A percentile compares a stretch with the other conserved stretches of the same genome.
Conservation (phyloP, 2,797 vertebrate genomes). For the Alcedo atthis region DNA sequence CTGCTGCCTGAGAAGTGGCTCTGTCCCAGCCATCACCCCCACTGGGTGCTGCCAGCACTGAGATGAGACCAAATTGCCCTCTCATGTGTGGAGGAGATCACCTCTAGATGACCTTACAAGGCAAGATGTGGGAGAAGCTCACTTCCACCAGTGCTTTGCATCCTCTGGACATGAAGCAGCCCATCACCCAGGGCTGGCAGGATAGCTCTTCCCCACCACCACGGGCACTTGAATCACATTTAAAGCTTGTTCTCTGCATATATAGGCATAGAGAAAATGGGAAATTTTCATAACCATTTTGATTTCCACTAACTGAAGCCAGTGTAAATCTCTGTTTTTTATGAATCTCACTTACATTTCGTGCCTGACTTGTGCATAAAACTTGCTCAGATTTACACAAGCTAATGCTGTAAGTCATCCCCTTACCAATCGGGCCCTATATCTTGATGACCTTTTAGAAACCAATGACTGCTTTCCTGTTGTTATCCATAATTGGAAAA, state of each 20-base stretch:
- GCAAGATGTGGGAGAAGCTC: background rate
- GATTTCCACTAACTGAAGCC: slow-evolving; percentile 45
- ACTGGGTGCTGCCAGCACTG: background rate
- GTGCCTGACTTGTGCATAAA: slow-evolving; percentile 74
- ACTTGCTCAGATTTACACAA: slow-evolving; percentile 76
- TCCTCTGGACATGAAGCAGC: background rate
- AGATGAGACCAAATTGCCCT: background rate
- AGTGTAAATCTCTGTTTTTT: slow-evolving; percentile 68
- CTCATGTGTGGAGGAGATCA: background rate
- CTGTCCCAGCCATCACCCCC: background rate
- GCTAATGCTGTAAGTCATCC: slow-evolving; percentile 69
- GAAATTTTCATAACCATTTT: slow-evolving; percentile 55
- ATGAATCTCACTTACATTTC: slow-evolving; percentile 75
- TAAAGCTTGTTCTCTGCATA: background rate
- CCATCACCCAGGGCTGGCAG: background rate
- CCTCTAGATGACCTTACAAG: background rate
- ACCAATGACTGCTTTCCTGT: slow-evolving; percentile 74
- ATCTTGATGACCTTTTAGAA: slow-evolving; percentile 81
- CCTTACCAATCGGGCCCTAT: slow-evolving; percentile 67
- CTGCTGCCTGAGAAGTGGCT: background rate
- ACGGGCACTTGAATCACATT: background rate
- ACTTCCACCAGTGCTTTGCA: background rate
- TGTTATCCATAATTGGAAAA: slow-evolving; percentile 82
- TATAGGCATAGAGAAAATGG: slow-evolving; percentile 6
- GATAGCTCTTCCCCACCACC: background rate